Conservation (phyloP, 2,113 vertebrate genomes). For the Podarcis cretensis region DNA sequence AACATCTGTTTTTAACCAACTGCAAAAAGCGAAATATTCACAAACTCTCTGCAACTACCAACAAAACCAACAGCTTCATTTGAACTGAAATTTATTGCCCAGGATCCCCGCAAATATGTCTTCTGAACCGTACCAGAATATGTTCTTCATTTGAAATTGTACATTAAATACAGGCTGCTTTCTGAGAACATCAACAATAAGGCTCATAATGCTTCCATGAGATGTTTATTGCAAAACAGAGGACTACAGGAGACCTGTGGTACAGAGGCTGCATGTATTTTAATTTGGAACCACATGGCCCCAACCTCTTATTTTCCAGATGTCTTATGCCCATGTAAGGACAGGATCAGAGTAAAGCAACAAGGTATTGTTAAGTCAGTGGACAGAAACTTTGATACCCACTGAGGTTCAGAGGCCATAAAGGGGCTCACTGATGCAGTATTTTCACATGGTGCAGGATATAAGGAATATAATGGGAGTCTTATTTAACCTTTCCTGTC, state of each 20-base stretch:
- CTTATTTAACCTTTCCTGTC: background rate
- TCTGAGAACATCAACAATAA: background rate
- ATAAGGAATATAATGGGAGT: background rate
- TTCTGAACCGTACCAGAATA: constrained; percentile 11
- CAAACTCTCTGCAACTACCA: background rate
- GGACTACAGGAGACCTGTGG: background rate
- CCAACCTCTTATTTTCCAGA: background rate
- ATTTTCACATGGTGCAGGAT: background rate
- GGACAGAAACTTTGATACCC: background rate
- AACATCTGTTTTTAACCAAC: constrained; percentile 6
- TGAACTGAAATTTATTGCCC: background rate
- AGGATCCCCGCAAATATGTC: background rate
- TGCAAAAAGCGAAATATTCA: constrained; percentile 20
- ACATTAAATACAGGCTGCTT: constrained; percentile 5
- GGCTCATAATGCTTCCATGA: background rate
- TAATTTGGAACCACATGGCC: background rate
- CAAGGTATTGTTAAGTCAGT: background rate
- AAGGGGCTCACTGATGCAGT: background rate
- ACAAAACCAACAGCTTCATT: constrained; percentile 12
- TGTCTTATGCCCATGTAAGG: background rate
- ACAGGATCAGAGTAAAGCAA: too few relatives aligned
- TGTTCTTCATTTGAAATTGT: background rate
- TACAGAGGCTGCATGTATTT: background rate
- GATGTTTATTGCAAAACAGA: constrained; percentile 14
- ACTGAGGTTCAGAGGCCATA: background rate